Evolutionary conservation across 2,797 vertebrate genomes (phyloP), one percentile per base, ranked within the genome.

Genomic region (Margarornis squamiger): DNA sequence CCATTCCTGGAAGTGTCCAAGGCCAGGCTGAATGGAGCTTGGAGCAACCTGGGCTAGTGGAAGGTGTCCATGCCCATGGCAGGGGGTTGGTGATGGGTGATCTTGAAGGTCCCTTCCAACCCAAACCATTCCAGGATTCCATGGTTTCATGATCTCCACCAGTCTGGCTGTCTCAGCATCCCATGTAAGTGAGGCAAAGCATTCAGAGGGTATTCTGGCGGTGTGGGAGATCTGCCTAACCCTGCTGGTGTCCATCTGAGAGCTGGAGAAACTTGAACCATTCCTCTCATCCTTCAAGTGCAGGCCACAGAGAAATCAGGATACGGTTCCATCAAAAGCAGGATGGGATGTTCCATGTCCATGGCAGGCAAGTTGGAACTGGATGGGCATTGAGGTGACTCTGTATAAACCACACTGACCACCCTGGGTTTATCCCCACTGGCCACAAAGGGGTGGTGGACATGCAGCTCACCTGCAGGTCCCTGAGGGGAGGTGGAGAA

Each of bases 21-120:
- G 48, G 10, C 22, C 15, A 14, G 32, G 2, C 3, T 70, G 78
- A 36, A 49, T 0, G 0, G 13, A 7, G 3, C 3, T 55, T 62
- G 55, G 55, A 75, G 6, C 19, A 57, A 3, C 4, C 11, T 51
- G 63, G 57, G 23, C 5, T 9, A 6, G n/a, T 43, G 71, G 19
- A 14, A 70, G 3, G 1, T 32, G 15, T 24, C 23, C 19, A 12
- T 41, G 34, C 0, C 54, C 55, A 20, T 8, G 34, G 21, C 34
- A 41, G 34, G 17, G 5, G 14, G 14, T 19, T 17, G 13, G 23
- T 55, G 36, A 7, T 43, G 32, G 9, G n/a, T 8, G 27, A 43
- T 55, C 36, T 14, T 49, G 7, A 12, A 7, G 16, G 8, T 43
- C 6, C 12, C 22, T 62, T 61, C 17, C 55, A 55, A 49, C 7